A percentile compares a stretch with the other conserved stretches of the same genome.
Conservation (phyloP, 2,113 vertebrate genomes). For the Varanus komodoensis region DNA sequence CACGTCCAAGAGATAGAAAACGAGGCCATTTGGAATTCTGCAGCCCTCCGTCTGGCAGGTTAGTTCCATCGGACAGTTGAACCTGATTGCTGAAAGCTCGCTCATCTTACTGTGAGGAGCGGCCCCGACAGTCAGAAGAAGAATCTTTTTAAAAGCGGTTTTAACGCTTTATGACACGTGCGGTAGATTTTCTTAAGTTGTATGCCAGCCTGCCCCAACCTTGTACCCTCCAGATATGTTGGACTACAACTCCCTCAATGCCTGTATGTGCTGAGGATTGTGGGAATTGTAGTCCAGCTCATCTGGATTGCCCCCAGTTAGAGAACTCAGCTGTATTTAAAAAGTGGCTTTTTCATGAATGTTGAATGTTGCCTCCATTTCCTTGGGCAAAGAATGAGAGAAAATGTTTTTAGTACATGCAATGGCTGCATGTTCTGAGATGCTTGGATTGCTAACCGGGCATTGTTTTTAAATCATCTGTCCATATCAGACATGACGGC, state of each 20-base stretch:
- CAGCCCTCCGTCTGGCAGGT: constrained; percentile 86
- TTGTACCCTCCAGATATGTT: neutral
- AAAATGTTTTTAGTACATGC: neutral
- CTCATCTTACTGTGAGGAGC: constrained; percentile 23
- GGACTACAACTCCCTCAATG: neutral
- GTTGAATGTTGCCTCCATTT: neutral
- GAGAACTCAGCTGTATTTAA: neutral
- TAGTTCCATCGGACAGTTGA: constrained; percentile 46
- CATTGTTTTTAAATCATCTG: constrained; percentile 41
- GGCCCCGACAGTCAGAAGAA: neutral
- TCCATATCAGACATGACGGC: constrained; percentile 79
- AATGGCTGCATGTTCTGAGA: neutral
- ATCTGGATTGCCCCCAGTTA: neutral
- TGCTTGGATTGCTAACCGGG: neutral
- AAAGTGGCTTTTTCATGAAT: too few relatives aligned
- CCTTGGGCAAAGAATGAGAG: neutral
- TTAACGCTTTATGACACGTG: neutral
- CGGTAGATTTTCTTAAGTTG: neutral
- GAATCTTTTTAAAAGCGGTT: neutral
- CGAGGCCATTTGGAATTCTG: constrained; percentile 86
- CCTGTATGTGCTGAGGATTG: neutral
- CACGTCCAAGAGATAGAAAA: constrained; percentile 84
- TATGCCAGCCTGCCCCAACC: neutral
- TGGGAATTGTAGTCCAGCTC: neutral
- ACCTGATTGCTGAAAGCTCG: constrained; percentile 26